Evolutionary conservation across 2,797 vertebrate genomes (phyloP).

Genomic region (Anomalospiza imberbis): DNA sequence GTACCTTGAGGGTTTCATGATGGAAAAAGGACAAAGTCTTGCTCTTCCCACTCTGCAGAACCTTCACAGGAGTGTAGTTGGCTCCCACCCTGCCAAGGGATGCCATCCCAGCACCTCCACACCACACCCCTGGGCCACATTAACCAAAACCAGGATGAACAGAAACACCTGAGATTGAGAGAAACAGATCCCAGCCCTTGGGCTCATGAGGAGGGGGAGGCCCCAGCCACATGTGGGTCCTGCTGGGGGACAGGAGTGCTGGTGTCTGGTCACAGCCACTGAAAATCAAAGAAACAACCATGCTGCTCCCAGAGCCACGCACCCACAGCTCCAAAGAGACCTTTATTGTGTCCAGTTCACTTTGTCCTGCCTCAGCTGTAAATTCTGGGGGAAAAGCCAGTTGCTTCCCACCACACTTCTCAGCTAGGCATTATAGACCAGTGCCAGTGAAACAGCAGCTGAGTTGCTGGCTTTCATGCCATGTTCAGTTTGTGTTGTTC

Average conservation of each 20-base stretch:
- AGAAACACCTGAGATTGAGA: not conserved
- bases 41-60: not conserved
- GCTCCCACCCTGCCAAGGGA: not conserved
- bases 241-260: not conserved
- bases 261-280: not conserved
- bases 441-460: not conserved
- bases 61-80: not conserved
- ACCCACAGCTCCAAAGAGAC: not conserved
- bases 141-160: not conserved
- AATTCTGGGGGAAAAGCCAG: not conserved
- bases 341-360: not conserved
- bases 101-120: not conserved
- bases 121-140: not conserved
- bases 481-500: not conserved
- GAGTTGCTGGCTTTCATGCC: not conserved
- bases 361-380: not conserved
- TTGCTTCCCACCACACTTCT: not conserved
- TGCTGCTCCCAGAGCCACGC: not conserved
- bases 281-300: not conserved
- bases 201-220: not conserved
- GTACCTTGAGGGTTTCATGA: not conserved
- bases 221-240: not conserved
- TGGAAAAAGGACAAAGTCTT: not conserved
- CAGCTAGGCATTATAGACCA: not conserved
- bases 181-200: not conserved